Evolutionary conservation across 2,888 invertebrate genomes (phyloP).

Genomic region (Agonopterix subpropinquella): DNA sequence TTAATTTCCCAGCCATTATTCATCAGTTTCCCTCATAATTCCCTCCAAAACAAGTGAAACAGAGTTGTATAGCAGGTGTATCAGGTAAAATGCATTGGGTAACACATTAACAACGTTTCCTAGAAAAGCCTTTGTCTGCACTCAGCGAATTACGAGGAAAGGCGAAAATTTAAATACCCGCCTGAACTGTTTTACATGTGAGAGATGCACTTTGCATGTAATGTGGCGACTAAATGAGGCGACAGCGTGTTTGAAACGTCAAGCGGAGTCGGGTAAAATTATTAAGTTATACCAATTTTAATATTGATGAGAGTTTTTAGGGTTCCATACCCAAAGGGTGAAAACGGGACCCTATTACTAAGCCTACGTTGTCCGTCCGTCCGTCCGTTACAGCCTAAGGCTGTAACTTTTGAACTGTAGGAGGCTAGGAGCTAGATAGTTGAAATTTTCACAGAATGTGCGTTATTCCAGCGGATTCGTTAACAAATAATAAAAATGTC

Average conservation of each 20-base stretch:
- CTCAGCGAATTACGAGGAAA: constrained; percentile 65
- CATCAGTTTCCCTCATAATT: constrained; percentile 11
- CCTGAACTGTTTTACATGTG: constrained; percentile 70
- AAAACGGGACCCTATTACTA: too few species aligned
- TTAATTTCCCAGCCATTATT: constrained; percentile 9
- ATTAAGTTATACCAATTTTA: too few species aligned
- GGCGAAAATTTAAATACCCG: constrained; percentile 72
- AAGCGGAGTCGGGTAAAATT: neutral
- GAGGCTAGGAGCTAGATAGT: too few species aligned
- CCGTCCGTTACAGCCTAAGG: too few species aligned
- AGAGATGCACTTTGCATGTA: constrained; percentile 72
- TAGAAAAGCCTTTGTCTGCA: constrained; percentile 63
- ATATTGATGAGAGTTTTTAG: too few species aligned
- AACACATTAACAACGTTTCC: constrained; percentile 64
- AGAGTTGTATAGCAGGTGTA: constrained; percentile 23
- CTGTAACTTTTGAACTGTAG: too few species aligned
- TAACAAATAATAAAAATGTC: too few species aligned
- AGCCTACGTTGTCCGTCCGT: too few species aligned
- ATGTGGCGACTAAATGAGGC: constrained; percentile 61
- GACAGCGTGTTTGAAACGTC: constrained; percentile 28
- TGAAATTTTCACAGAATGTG: too few species aligned
- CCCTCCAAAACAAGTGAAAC: neutral
- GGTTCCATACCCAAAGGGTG: too few species aligned
- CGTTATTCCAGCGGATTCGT: too few species aligned
- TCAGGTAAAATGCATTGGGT: constrained; percentile 50